phyloP scores from a whole-genome alignment of 1,140 invertebrate species.

The Andricus grossulariae region DNA sequence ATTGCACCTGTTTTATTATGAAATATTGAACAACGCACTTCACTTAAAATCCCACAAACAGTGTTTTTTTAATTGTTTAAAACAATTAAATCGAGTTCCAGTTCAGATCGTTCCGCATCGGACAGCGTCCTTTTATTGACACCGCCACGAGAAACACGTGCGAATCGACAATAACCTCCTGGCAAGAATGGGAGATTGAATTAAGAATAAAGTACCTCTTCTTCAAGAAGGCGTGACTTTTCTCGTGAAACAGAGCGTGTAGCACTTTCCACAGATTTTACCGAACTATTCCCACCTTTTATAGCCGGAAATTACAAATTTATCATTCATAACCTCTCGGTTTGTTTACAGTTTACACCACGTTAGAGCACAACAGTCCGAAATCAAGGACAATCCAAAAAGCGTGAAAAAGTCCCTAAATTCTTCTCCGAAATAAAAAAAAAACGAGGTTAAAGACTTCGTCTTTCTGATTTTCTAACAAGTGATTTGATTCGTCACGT shows the following conservation, averaged over 20 bases:
- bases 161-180: background rate
- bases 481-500: no score
- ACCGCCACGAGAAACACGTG: conserved; percentile 12
- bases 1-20: background rate
- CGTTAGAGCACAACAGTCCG: no score
- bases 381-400: no score
- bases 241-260: conserved; percentile 19
- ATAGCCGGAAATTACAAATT: background rate
- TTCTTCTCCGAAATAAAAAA: no score
- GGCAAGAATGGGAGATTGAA: background rate
- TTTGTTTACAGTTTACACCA: no score
- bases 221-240: conserved; percentile 18
- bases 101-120: background rate
- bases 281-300: background rate
- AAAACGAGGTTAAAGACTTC: no score
- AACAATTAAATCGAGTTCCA: background rate
- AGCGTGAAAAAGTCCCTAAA: no score
- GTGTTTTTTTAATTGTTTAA: background rate
- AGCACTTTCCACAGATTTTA: conserved; percentile 10
- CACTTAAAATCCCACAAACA: background rate
- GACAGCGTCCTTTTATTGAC: conserved; percentile 1
- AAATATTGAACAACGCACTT: background rate
- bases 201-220: conserved; percentile 12
- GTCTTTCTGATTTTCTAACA: no score
- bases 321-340: background rate